Base-by-base conservation (phyloP, 2,797 vertebrate species). In the Eptatretus atami region DNA sequence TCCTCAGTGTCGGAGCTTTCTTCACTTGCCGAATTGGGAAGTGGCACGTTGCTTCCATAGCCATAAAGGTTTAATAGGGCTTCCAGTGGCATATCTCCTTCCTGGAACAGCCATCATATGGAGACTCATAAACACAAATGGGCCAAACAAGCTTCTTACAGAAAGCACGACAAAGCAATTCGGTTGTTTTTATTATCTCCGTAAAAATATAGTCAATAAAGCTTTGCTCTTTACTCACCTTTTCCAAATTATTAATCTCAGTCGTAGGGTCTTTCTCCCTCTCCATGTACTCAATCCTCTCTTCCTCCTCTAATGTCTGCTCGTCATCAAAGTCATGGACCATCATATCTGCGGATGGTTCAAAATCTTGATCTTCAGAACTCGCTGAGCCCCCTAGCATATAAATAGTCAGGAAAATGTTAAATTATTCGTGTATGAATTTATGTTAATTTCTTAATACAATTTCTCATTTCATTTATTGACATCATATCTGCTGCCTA, bases 51-150 rank as follows among this genome's bases (percentile, higher is more conserved):
- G n/a, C 79, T 77, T 3, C 81, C 80, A 64, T 96, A 98, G 67
- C 92, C 90, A 2, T 98, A 98, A 65, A 90, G 77, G 70, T 80
- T 90, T 64, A 98, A 76, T 60, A 98, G 78, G 71, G 94, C 84
- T 67, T 94, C 81, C 73, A 98, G 92, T 63, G 92, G 90, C 87
- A 98, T 95, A 65, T 87, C 85, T 1, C 87, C 83, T 67, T 98
- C 90, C 92, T 98, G 69, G 67, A 53, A 65, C 65, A 64, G 13
- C 63, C 15, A 63, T 11, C 11, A 12, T 2, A 44, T 44, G 6
- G 57, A 61, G 10, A 61, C 57, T n/a, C 15, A 15, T 10, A 12
- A 25, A 10, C 57, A 12, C 31, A 44, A 44, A 44, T 44, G 3
- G 31, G 31, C 31, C 3, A 44, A 44, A 44, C 31, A 4, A 15